Base-by-base conservation (phyloP, 1,140 invertebrate species). In the Papilio helenus region DNA sequence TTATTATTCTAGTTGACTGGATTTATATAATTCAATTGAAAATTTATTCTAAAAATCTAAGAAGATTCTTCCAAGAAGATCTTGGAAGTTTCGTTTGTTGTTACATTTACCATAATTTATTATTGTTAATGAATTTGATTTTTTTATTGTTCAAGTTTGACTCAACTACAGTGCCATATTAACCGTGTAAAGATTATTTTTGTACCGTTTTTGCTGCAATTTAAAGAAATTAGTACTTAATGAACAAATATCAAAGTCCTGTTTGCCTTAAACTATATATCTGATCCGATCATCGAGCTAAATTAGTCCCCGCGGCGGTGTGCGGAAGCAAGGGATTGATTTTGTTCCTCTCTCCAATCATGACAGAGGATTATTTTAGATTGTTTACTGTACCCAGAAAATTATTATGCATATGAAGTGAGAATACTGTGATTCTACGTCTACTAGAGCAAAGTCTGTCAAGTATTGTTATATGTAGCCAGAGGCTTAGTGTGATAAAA, bases 231-330 rank as follows among this genome's bases (percentile, higher is more conserved):
- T 5, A 51, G 18, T 55, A 55, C 34, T 39, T 39, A 39, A 39
- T 39, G 8, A 39, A 20, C 51, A 55, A 55, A 20, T 55, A 20
- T 2, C 51, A 55, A 20, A 55, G n/a, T n/a, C 18, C n/a, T 55
- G n/a, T 55, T 55, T 55, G n/a, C 51, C 3, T 20, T 55, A 55
- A 20, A 55, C 20, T 20, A 55, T n/a, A 1, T 20, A 20, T 20
- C 51, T 68, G 26, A 68, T 68, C 26, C 61, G 26, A 68, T 68
- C 26, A 68, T 68, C 23, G 26, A 68, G 61, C 61, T 68, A 34
- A 68, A 68, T 68, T 68, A 34, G 61, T 68, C 61, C 61, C 61
- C 26, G 61, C 14, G 61, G 61, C 61, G 26, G 61, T 68, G 12
- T 61, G 7, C 58, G 58, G 58, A 29, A 68, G 26, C 61, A 68